Percentiles rank a stretch among this genome's conserved stretches.
These are phyloP conservation scores for Euglossa dilemma DNA, from an alignment of 1,140 invertebrate species.

Conservation along the genomic window DNA sequence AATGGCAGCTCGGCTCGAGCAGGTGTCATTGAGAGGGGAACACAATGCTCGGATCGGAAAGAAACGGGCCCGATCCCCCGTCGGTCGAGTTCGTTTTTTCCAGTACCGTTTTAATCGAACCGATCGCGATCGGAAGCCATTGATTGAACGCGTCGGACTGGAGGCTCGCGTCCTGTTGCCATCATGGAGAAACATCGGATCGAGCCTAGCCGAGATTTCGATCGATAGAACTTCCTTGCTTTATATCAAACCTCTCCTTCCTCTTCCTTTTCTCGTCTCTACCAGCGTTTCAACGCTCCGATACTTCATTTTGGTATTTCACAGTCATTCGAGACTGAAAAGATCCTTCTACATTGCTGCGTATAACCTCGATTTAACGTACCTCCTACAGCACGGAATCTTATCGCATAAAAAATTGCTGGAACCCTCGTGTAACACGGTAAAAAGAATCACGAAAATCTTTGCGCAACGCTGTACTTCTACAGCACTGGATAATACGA, in stretches of 20 bases:
- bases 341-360: no score
- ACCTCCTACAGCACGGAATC: no score
- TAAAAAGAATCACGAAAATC: no score
- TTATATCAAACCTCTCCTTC: not conserved
- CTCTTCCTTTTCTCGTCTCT: no score
- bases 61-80: not conserved
- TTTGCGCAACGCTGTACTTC: no score
- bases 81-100: conserved; percentile 15
- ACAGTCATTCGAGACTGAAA: no score
- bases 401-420: no score
- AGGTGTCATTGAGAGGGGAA: not conserved
- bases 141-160: conserved; percentile 34
- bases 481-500: no score
- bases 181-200: not conserved
- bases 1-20: not conserved
- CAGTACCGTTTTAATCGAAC: conserved; percentile 37
- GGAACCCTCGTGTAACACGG: no score
- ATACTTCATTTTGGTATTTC: not conserved
- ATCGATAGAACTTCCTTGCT: not conserved
- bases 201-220: not conserved
- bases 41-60: not conserved
- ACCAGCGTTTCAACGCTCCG: not conserved
- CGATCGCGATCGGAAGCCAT: conserved; percentile 24
- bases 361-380: no score
- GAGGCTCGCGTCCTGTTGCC: not conserved